A percentile compares a stretch with the other conserved stretches of the same genome.
Conservation (phyloP, 2,888 invertebrate genomes). For the Onchidella celtica region DNA sequence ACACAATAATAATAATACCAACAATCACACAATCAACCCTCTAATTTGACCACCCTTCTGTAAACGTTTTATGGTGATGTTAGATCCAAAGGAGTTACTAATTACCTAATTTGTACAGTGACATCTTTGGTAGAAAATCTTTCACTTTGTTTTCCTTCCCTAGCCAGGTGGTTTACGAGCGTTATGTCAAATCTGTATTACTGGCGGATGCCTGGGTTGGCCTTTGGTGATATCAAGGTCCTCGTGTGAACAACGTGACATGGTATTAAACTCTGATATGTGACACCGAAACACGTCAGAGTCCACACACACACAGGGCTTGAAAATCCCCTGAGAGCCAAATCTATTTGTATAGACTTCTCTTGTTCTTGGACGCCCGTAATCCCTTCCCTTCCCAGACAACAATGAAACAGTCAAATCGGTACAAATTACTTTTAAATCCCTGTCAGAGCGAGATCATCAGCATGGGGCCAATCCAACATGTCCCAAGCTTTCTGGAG, state of each 20-base stretch:
- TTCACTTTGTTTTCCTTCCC: too few species aligned
- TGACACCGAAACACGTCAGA: not conserved
- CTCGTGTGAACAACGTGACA: not conserved
- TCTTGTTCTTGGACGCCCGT: not conserved
- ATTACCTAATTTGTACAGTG: too few species aligned
- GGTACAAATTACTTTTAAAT: not conserved
- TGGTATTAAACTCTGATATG: not conserved
- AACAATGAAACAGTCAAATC: not conserved
- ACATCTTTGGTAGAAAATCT: too few species aligned
- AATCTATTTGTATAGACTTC: not conserved
- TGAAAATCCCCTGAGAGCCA: not conserved
- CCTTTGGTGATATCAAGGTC: not conserved
- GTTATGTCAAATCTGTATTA: too few species aligned
- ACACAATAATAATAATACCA: too few species aligned
- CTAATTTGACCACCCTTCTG: too few species aligned
- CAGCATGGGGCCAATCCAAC: not conserved
- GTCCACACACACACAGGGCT: not conserved
- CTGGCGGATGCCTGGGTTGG: too few species aligned
- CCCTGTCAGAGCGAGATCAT: not conserved
- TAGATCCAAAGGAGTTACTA: too few species aligned
- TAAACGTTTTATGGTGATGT: too few species aligned
- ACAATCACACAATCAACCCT: too few species aligned
- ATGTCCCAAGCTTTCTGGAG: not conserved
- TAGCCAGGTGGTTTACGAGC: too few species aligned
- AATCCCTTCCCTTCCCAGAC: not conserved